These are phyloP conservation scores for Colostygia pectinataria DNA, from an alignment of 2,888 invertebrate genomes.

Conservation along the genomic window DNA sequence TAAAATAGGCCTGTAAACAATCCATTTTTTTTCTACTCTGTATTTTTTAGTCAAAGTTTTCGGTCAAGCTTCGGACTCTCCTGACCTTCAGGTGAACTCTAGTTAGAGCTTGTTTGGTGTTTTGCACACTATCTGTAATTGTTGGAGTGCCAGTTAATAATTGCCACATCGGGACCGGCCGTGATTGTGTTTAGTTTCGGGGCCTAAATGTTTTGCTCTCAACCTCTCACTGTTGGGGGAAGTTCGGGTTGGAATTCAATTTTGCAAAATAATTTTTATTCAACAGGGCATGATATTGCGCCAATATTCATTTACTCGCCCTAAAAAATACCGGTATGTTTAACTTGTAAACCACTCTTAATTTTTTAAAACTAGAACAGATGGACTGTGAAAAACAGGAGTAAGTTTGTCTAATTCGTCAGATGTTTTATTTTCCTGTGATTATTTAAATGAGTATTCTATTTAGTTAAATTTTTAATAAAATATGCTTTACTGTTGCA, in stretches of 20 bases:
- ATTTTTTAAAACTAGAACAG: too few species aligned
- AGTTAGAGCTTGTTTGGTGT: slow-evolving; percentile 26
- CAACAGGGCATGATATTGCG: slow-evolving; percentile 7
- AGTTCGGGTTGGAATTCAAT: slow-evolving; percentile 14
- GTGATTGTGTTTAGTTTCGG: slow-evolving; percentile 27
- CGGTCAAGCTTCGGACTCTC: background rate
- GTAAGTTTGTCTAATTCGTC: too few species aligned
- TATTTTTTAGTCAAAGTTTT: background rate
- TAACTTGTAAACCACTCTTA: too few species aligned
- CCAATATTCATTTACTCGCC: background rate
- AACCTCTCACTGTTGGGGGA: background rate
- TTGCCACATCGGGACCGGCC: slow-evolving; percentile 26
- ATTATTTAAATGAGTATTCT: too few species aligned
- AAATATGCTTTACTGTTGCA: too few species aligned
- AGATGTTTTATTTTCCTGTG: too few species aligned
- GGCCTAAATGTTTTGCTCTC: slow-evolving; percentile 17
- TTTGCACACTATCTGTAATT: slow-evolving; percentile 30
- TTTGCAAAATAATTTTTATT: slow-evolving; percentile 6
- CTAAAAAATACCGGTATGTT: background rate
- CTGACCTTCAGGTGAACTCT: background rate
- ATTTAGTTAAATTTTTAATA: too few species aligned
- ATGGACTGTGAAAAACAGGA: too few species aligned
- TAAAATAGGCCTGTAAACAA: too few species aligned
- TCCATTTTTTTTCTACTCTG: too few species aligned
- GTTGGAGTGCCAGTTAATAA: slow-evolving; percentile 30